Base-by-base conservation (phyloP, 53 echinoderm and acorn worm species). In the Patiria pectinifera region DNA sequence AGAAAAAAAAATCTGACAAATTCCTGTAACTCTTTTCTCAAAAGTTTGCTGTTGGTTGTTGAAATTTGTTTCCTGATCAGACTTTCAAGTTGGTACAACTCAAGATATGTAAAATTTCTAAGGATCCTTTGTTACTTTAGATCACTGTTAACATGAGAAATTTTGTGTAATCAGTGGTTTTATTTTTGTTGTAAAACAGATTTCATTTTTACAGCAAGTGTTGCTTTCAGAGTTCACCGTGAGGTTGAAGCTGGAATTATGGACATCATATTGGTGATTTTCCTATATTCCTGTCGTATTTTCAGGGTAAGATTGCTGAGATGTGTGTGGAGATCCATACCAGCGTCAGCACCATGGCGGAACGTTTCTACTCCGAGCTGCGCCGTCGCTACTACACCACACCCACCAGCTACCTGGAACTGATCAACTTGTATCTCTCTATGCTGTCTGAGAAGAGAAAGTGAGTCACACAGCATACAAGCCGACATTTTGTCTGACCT, bases 251-350 rank as follows among this genome's bases (percentile, higher is more conserved):
- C 0, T 18, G 66, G 66, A 18, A 66, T 66, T 11, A 18, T 16
- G 12, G 26, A 60, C 4, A 21, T 84, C 22, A 60, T 84, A 3
- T 23, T 45, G 12, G 45, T 79, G 66, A 18, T 14, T 66, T 66
- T 66, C 66, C 19, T 66, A 6, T 18, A 66, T 66, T 66, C 19
- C 19, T 66, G 66, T 74, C n/a, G 2, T 74, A 10, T 21, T 9
- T 95, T 11, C 89, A 97, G 99, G 94, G 62, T 76, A 97, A 97
- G 75, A 93, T 99, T 89, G 96, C 97, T 53, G 97, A 99, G 91
- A 99, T 99, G 99, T 99, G 99, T 82, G 99, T 99, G 11, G 99
- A 99, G 91, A 99, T 99, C 25, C 99, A 99, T 81, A 97, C 97
- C 85, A 99, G 99, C 79, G 99, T 99, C 11, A 99, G 99, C 84